Evolutionary conservation across 2,113 vertebrate species (phyloP), one percentile per base, ranked within the genome.

Genomic region (Sisor rabdophorus): DNA sequence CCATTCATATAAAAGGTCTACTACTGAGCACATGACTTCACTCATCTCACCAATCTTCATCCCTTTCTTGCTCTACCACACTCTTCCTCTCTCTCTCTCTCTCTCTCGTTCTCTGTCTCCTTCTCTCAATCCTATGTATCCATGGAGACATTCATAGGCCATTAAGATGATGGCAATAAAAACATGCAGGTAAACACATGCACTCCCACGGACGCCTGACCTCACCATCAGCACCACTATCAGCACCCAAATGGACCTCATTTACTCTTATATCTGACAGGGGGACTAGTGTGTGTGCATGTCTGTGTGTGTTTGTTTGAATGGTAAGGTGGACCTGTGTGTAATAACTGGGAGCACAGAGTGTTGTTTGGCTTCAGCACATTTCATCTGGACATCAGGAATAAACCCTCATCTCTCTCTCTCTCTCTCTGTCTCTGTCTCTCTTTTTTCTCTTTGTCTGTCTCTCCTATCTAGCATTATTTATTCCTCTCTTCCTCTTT

Each of bases 91-190:
- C 3, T 68, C 44, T 24, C 11, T 65, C 65, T 68, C 2, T 61
- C 26, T 17, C 26, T 61, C 53, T 17, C 26, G 36, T 63, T 69
- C 26, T 74, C 77, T 20, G 64, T 69, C 47, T 54, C 15, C 11
- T 28, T 24, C 63, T 69, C 44, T 70, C 71, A 2, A 73, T 80
- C 67, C 19, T 65, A 50, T 32, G 80, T 82, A 75, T 79, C 80
- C 80, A 82, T 82, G 80, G 80, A 65, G 80, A 82, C 80, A 72
- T 82, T 82, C 77, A 82, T 72, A 82, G 80, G 67, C 80, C 77
- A 82, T 82, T 82, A 79, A 82, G 61, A 73, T 79, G 73, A 79
- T 76, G 60, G 77, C 74, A 79, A 76, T 82, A 79, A 82, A 47
- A 67, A 67, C 63, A 82, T 76, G 77, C 68, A 82, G 77, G 80